A percentile compares a stretch with the other conserved stretches of the same genome.
Conservation (phyloP, 2,888 invertebrate genomes). For the Papilio protenor region DNA sequence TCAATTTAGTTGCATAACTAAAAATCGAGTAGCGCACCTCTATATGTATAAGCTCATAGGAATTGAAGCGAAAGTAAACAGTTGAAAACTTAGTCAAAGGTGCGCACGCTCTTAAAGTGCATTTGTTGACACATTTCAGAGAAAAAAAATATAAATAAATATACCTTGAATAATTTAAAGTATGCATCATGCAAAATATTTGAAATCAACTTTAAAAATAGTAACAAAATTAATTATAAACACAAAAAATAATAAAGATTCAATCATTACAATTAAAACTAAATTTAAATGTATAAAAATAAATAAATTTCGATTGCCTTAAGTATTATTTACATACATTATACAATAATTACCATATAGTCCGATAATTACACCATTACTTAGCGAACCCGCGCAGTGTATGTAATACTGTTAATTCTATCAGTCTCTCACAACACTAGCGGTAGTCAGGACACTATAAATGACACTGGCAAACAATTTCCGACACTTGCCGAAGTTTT, state of each 20-base stretch:
- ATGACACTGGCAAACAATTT: constrained; percentile 15
- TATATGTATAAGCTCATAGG: no score
- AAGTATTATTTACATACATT: constrained; percentile 9
- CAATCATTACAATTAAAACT: constrained; percentile 37
- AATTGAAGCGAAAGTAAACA: no score
- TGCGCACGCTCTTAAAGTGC: no score
- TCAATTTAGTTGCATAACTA: no score
- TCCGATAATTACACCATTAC: constrained; percentile 49
- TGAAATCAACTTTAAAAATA: background rate
- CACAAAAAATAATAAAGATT: constrained; percentile 14
- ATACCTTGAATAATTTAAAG: background rate
- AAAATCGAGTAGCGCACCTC: no score
- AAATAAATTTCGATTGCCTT: constrained; percentile 42
- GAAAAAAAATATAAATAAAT: background rate
- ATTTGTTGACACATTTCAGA: no score
- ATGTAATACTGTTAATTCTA: constrained; percentile 75
- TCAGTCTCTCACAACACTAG: constrained; percentile 69
- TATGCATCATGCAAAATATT: background rate
- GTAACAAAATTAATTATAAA: background rate
- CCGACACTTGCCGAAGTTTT: background rate
- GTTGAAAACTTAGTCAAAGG: no score
- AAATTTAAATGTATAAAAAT: constrained; percentile 31
- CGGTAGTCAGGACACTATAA: constrained; percentile 29
- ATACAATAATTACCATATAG: constrained; percentile 4
- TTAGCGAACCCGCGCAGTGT: constrained; percentile 54